These are phyloP conservation scores for Myioborus melanocephalus DNA, from an alignment of 2,797 vertebrate species.

Conservation along the genomic window DNA sequence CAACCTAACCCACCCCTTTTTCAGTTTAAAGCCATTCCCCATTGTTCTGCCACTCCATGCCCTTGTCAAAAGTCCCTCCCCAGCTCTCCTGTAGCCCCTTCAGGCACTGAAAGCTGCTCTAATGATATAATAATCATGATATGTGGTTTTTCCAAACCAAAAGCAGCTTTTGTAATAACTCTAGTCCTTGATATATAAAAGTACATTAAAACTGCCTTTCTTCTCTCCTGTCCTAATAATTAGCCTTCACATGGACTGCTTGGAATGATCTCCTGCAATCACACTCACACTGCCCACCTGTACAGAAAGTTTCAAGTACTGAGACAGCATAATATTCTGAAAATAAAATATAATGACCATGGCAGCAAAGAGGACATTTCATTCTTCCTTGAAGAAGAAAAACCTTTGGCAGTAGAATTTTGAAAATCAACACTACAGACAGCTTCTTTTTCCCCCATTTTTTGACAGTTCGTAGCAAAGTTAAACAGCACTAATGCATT, in stretches of 20 bases:
- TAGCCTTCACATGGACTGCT: not conserved
- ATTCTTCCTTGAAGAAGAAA: constrained; percentile 36
- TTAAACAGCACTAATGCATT: constrained; percentile 74
- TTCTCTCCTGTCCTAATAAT: not conserved
- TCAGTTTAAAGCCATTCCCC: not conserved
- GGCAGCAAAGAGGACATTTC: not conserved
- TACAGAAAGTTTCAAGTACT: not conserved
- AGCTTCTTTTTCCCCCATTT: constrained; percentile 51
- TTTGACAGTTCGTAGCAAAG: constrained; percentile 34
- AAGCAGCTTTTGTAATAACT: not conserved
- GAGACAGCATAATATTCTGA: not conserved
- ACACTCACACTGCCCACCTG: not conserved
- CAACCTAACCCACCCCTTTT: not conserved
- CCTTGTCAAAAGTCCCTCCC: not conserved
- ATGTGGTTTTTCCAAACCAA: not conserved
- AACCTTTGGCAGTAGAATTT: constrained; percentile 56
- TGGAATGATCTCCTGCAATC: not conserved
- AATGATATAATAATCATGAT: not conserved
- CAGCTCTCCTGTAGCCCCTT: not conserved
- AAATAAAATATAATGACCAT: not conserved
- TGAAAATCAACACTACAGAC: constrained; percentile 60
- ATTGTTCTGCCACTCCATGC: not conserved
- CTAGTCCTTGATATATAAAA: not conserved
- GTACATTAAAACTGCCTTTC: not conserved
- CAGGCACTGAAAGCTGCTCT: not conserved